Base-by-base conservation (phyloP, 1,140 invertebrate genomes). In the Drosophila eugracilis region DNA sequence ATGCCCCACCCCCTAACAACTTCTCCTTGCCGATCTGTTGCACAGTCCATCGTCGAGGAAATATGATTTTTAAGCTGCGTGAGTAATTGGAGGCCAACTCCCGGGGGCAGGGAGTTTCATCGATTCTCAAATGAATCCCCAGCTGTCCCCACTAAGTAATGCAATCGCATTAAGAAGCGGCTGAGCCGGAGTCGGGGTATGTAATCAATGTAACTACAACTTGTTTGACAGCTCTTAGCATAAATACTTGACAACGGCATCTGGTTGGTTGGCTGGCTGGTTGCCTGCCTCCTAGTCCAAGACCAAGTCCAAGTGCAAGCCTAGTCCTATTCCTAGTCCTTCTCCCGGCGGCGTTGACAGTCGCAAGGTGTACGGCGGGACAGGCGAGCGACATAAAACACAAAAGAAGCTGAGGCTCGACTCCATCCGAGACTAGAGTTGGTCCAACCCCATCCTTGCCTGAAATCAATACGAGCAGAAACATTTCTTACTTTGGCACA, bases 151-250 rank as follows among this genome's bases (percentile, higher is more conserved):
- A 50, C 72, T 65, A 73, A 63, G 76, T 85, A 88, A 81, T 88
- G 78, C 78, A 86, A 78, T 72, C 75, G 81, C 48, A 73, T 65
- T 75, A 65, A 62, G 14, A 62, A 57, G 50, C n/a, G n/a, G n/a
- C n/a, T n/a, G 48, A 62, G 12, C 39, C 55, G 10, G 21, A 63
- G 59, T 53, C 32, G 74, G 63, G 57, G 42, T 70, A 65, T 81
- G 83, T 83, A 88, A 88, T 86, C 75, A 88, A 72, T 86, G 83
- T 88, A 78, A 78, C 75, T 88, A 88, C 78, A 88, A 84, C 78
- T 88, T 88, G 83, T 89, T 88, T 89, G 83, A 88, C 83, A 88
- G 83, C 84, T 88, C 83, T 88, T 88, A 88, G 84, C 83, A 88
- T 88, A 88, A 88, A 89, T 89, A 83, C 84, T 89, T 78, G 78